These are phyloP conservation scores for Euspilapteryx auroguttella DNA, from an alignment of 2,888 invertebrate species.

Conservation along the genomic window DNA sequence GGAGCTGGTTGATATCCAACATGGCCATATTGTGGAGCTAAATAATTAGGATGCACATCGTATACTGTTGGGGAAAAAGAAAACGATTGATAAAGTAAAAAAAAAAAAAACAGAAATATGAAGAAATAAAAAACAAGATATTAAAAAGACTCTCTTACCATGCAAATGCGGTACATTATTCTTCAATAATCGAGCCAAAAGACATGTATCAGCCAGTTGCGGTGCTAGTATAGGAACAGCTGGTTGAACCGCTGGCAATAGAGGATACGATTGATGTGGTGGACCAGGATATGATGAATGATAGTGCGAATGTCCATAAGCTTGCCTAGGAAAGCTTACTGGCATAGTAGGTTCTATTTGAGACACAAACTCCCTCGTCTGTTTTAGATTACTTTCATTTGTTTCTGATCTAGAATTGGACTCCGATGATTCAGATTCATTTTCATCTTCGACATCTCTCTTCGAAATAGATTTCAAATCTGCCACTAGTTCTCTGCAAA, in stretches of 20 bases:
- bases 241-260: not conserved
- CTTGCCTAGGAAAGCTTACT: no score
- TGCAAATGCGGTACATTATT: conserved; percentile 19
- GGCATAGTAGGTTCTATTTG: no score
- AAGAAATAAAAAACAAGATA: no score
- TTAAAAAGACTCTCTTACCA: no score
- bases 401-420: no score
- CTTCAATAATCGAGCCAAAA: conserved; percentile 27
- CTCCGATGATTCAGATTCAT: no score
- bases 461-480: conserved; percentile 21
- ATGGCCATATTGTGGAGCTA: conserved; percentile 10
- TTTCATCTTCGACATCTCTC: conserved; percentile 1
- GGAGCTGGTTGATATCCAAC: not conserved
- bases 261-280: conserved; percentile 10
- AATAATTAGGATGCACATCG: conserved; percentile 13
- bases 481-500: conserved; percentile 28
- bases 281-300: conserved; percentile 8
- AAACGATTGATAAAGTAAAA: no score
- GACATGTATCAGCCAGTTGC: conserved; percentile 26
- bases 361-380: no score
- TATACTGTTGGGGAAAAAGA: no score
- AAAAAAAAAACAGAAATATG: no score
- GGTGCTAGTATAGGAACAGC: not conserved
- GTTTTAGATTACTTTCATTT: no score
- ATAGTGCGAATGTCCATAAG: no score